Base-by-base conservation (phyloP, 2,797 vertebrate species). In the Cheirogaleus major region DNA sequence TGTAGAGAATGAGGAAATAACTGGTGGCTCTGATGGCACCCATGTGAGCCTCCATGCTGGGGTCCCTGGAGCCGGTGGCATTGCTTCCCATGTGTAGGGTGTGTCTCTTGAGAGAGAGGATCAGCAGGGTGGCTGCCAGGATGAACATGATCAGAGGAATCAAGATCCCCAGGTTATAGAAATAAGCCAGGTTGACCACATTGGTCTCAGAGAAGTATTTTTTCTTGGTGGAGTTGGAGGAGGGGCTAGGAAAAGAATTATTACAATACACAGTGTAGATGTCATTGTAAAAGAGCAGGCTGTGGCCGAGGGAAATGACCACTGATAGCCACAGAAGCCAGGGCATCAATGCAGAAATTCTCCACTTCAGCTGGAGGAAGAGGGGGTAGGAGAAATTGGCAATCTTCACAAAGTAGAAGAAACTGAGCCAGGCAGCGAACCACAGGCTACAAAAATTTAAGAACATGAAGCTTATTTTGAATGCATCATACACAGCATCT, bases 351-450 rank as follows among this genome's bases (percentile, higher is more conserved):
- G 15, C 11, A 48, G 91, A 67, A 30, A 97, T 88, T 61, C 79
- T 97, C 96, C 57, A 79, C 52, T 86, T 97, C 69, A 93, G 52
- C 25, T 52, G 92, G 43, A 97, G 84, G 41, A 97, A 57, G 2
- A 91, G 13, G 0, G 30, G 10, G 1, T 72, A 35, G 73, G n/a
- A 83, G 48, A 97, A 97, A 75, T 95, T 90, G 55, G 1, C 22
- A n/a, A 82, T 61, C 70, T 97, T 98, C 84, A 91, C 75, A 1
- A 96, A 98, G 72, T 91, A 95, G 94, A 97, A 97, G 4, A 41
- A 82, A 0, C 63, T 97, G 25, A 97, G 45, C 22, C 65, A 96
- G 5, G 91, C 69, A 27, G 43, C 89, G 81, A 98, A 97, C 75
- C 59, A 98, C 38, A 97, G 83, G 57, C 25, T 11, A 4, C 57